A percentile compares a stretch with the other conserved stretches of the same genome.
phyloP scores from a whole-genome alignment of 2,113 vertebrate genomes.

The Emydura subglobosa region DNA sequence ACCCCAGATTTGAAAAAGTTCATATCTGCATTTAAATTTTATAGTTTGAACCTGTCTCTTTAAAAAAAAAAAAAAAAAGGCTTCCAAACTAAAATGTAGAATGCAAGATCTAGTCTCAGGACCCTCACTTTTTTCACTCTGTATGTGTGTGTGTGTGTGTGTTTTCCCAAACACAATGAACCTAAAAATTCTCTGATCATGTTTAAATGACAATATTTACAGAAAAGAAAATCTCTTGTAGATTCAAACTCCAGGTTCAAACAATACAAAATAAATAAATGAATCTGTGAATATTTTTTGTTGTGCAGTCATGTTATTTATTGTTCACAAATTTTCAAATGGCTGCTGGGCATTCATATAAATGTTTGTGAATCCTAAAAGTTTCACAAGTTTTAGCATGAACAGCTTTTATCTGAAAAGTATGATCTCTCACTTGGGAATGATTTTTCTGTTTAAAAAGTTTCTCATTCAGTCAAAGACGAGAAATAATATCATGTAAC shows the following conservation, averaged over 20 bases:
- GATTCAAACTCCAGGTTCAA: neutral
- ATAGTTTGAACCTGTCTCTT: neutral
- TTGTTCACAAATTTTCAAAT: neutral
- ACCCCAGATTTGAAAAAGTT: neutral
- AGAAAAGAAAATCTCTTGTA: neutral
- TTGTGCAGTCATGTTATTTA: rapidly evolving
- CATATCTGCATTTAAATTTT: neutral
- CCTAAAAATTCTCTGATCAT: neutral
- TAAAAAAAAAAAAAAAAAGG: neutral
- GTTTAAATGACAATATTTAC: neutral
- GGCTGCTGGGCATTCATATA: neutral
- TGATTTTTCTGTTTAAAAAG: neutral
- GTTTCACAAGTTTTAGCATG: neutral
- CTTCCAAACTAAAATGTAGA: neutral
- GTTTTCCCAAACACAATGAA: neutral
- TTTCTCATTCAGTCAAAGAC: neutral
- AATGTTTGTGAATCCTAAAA: neutral
- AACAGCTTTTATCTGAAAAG: neutral
- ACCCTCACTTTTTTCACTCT: neutral
- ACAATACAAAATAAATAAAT: neutral
- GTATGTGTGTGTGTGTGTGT: neutral
- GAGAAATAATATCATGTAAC: neutral
- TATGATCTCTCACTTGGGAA: neutral
- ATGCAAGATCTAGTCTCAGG: neutral
- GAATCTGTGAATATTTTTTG: rapidly evolving